phyloP scores from a whole-genome alignment of 2,113 vertebrate genomes.

The Myrmecophaga tridactyla region DNA sequence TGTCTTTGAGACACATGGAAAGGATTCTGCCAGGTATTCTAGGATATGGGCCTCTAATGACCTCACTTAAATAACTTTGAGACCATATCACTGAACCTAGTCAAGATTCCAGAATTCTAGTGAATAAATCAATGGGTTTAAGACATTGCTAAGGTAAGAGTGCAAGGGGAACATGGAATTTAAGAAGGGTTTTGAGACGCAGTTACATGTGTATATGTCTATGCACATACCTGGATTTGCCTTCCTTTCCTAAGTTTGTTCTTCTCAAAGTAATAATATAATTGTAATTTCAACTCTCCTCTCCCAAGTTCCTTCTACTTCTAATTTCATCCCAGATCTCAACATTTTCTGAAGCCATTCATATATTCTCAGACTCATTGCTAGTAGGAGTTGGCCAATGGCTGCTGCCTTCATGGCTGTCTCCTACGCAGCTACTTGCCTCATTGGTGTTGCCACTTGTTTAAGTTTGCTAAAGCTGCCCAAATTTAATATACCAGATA shows the following conservation, averaged over 20 bases:
- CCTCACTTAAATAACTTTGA: too few relatives aligned
- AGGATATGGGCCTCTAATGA: too few relatives aligned
- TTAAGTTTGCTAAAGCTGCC: too few relatives aligned
- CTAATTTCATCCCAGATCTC: background rate
- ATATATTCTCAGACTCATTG: background rate
- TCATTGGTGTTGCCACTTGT: rapidly evolving
- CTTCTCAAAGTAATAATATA: background rate
- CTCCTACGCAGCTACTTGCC: background rate
- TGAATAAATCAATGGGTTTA: too few relatives aligned
- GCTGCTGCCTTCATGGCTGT: background rate
- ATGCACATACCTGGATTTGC: rapidly evolving
- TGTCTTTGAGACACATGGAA: too few relatives aligned
- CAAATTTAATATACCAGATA: too few relatives aligned
- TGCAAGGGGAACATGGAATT: background rate
- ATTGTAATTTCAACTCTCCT: background rate
- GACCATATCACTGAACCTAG: too few relatives aligned
- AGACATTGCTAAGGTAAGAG: too few relatives aligned
- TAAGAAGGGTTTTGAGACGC: background rate
- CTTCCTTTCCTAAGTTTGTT: background rate
- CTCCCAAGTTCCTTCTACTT: background rate
- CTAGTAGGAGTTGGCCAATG: background rate
- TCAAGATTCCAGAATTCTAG: too few relatives aligned
- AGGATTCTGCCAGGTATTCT: too few relatives aligned
- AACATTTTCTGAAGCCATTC: background rate
- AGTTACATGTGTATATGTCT: background rate